Conservation (phyloP, 2,888 invertebrate genomes). For the Scelioninae gen. 1 region DNA sequence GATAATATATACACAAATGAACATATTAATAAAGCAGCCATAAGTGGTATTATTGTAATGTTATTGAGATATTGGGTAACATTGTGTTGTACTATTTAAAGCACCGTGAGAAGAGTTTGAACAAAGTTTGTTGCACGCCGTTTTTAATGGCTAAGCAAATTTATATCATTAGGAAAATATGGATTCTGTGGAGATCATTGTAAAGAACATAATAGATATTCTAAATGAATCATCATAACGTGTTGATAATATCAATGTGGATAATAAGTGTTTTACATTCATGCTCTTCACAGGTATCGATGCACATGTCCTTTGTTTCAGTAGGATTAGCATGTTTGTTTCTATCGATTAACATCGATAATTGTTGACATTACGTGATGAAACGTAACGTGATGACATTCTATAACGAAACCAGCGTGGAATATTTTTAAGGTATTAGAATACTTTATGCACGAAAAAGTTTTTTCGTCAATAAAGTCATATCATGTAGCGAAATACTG, state of each 20-base stretch:
- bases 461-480: constrained; percentile 42
- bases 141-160: constrained; percentile 36
- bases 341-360: constrained; percentile 63
- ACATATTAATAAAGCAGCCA: constrained; percentile 70
- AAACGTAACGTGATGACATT: too few species aligned
- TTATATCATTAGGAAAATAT: constrained; percentile 65
- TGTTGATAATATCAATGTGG: too few species aligned
- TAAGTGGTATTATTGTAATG: constrained; percentile 77
- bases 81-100: constrained; percentile 74
- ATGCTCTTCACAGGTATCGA: too few species aligned
- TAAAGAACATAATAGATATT: not conserved
- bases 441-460: too few species aligned
- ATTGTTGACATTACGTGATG: constrained; percentile 54
- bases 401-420: not conserved
- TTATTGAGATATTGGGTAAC: constrained; percentile 77
- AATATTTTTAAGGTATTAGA: too few species aligned
- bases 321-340: constrained; percentile 70
- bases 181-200: not conserved
- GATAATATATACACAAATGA: constrained; percentile 48
- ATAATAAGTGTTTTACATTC: too few species aligned
- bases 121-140: constrained; percentile 40
- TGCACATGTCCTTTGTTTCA: constrained; percentile 73
- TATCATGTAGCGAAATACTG: constrained; percentile 48
- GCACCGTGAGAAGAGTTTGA: too few species aligned
- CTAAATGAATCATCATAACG: too few species aligned